A percentile compares a stretch with the other conserved stretches of the same genome.
These are phyloP conservation scores for Carollia perspicillata DNA, from an alignment of 2,113 vertebrate genomes.

Conservation along the genomic window DNA sequence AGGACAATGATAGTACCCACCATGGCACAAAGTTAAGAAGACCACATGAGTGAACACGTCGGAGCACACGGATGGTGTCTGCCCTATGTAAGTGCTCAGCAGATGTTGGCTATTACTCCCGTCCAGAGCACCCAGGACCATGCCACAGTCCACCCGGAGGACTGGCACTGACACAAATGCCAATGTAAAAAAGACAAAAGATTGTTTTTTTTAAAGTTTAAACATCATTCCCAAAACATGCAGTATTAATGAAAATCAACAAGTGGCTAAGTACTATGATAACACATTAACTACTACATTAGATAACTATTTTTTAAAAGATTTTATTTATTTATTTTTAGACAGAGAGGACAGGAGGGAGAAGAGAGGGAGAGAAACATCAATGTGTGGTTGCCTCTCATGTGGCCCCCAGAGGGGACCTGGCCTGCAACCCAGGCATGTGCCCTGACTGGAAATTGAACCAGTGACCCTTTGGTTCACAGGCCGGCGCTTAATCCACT, in stretches of 20 bases:
- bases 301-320: neutral
- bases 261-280: neutral
- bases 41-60: neutral
- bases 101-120: fast-evolving
- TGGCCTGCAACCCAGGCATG: too few relatives aligned
- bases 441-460: too few relatives aligned
- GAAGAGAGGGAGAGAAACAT: too few relatives aligned
- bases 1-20: neutral
- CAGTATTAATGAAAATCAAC: neutral
- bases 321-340: too few relatives aligned
- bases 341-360: too few relatives aligned
- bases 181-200: fast-evolving
- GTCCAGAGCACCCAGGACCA: fast-evolving
- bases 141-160: fast-evolving
- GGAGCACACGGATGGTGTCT: fast-evolving
- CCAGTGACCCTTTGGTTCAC: too few relatives aligned
- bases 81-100: fast-evolving
- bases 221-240: neutral
- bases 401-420: too few relatives aligned
- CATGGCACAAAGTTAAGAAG: fast-evolving
- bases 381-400: too few relatives aligned
- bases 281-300: neutral
- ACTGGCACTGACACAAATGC: neutral
- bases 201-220: neutral
- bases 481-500: too few relatives aligned